Evolutionary conservation across 2,113 vertebrate species (phyloP).

Genomic region (Syngnathus typhle): DNA sequence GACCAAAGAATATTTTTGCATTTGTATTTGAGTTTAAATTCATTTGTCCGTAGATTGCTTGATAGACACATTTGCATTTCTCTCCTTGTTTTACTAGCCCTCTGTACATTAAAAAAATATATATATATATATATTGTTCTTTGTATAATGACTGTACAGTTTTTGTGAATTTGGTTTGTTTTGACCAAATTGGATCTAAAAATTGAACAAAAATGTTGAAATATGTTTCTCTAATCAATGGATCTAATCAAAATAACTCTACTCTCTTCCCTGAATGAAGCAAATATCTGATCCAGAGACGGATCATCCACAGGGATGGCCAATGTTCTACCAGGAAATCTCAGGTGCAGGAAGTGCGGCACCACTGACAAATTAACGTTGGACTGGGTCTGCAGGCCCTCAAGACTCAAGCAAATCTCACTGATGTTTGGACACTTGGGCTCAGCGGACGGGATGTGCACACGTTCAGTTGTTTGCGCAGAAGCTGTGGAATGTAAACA

Average conservation of each 20-base stretch:
- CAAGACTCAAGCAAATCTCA: neutral
- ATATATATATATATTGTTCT: neutral
- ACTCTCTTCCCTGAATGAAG: neutral
- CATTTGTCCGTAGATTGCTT: neutral
- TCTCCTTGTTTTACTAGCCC: neutral
- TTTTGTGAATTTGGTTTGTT: no score
- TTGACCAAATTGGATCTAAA: no score
- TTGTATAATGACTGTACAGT: neutral
- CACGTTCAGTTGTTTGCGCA: slow-evolving; percentile 25
- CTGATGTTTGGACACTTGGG: slow-evolving; percentile 28
- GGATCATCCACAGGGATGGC: neutral
- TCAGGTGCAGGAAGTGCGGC: slow-evolving; percentile 42
- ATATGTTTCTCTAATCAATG: no score
- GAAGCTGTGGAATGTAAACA: slow-evolving; percentile 47
- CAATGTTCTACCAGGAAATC: slow-evolving; percentile 13
- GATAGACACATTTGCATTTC: neutral
- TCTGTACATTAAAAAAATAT: neutral
- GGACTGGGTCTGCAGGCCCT: neutral
- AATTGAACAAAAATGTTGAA: no score
- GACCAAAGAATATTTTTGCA: neutral
- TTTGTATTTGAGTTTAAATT: neutral
- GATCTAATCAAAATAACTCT: neutral
- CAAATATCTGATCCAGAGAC: neutral
- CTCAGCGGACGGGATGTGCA: slow-evolving; percentile 16
- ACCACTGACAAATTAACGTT: neutral